These are phyloP conservation scores for Tetramorium parvispinum DNA, from an alignment of 1,140 invertebrate genomes.

Conservation along the genomic window DNA sequence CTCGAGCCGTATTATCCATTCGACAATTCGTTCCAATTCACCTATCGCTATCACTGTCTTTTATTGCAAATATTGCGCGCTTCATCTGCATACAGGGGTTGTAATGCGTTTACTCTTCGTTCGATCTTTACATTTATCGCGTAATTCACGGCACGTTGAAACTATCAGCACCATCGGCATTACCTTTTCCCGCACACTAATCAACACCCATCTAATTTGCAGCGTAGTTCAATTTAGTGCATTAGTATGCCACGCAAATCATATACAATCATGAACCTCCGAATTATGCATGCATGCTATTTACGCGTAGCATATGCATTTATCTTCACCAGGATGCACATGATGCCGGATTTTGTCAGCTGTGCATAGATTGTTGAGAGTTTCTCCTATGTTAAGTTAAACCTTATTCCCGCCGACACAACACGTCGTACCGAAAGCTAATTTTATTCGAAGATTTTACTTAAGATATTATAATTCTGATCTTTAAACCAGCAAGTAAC, in stretches of 20 bases:
- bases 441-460: neutral
- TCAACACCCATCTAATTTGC: conserved; percentile 36
- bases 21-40: neutral
- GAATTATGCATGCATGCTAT: conserved; percentile 48
- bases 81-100: no score
- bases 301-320: conserved; percentile 38
- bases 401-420: neutral
- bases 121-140: neutral
- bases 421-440: neutral
- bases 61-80: neutral
- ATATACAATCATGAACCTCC: conserved; percentile 45
- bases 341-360: conserved; percentile 20
- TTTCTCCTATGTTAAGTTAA: conserved; percentile 17
- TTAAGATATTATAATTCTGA: neutral
- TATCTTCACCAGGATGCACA: conserved; percentile 2
- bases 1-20: neutral
- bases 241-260: conserved; percentile 29
- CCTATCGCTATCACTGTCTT: neutral
- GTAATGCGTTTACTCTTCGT: neutral
- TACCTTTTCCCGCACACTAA: conserved; percentile 1
- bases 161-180: conserved; percentile 21
- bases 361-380: neutral
- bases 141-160: neutral
- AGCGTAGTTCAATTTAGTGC: conserved; percentile 17
- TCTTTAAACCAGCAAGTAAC: neutral